These are phyloP conservation scores for Erynnis tages DNA, from an alignment of 2,888 invertebrate genomes.

Conservation along the genomic window DNA sequence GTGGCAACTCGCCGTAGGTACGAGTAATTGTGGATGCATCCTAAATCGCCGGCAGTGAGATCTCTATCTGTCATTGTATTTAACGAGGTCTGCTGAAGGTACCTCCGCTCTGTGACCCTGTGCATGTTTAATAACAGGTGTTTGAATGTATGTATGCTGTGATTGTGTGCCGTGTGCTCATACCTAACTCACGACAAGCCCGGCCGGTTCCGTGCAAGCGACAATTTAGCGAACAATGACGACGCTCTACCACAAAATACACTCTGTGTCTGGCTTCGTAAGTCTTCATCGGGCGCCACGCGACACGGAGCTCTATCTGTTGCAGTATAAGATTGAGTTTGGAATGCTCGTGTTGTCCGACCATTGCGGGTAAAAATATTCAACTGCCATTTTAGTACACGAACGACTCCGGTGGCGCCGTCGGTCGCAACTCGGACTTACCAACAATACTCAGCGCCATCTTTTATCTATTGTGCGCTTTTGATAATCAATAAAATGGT, in stretches of 20 bases:
- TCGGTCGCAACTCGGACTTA: slow-evolving; percentile 69
- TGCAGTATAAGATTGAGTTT: slow-evolving; percentile 43
- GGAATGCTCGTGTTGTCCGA: slow-evolving; percentile 32
- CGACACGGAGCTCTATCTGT: slow-evolving; percentile 43
- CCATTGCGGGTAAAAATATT: slow-evolving; percentile 73
- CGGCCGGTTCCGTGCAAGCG: slow-evolving; percentile 78
- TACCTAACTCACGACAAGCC: slow-evolving; percentile 78
- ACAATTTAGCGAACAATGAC: slow-evolving; percentile 82
- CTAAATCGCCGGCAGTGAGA: slow-evolving; percentile 62
- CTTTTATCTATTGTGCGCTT: slow-evolving; percentile 74
- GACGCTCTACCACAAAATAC: slow-evolving; percentile 75
- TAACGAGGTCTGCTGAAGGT: slow-evolving; percentile 62
- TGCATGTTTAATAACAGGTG: slow-evolving; percentile 79
- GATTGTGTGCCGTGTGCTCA: slow-evolving; percentile 67
- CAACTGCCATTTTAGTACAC: slow-evolving; percentile 79
- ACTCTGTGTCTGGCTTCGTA: slow-evolving; percentile 68
- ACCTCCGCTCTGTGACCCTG: slow-evolving; percentile 68
- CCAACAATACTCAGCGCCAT: slow-evolving; percentile 77
- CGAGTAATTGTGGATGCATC: slow-evolving; percentile 68
- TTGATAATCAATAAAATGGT: slow-evolving; percentile 72
- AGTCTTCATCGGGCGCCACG: slow-evolving; percentile 47
- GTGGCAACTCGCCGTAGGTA: slow-evolving; percentile 48
- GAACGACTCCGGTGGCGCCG: slow-evolving; percentile 79
- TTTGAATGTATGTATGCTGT: slow-evolving; percentile 76
- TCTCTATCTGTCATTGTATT: slow-evolving; percentile 75